phyloP scores from a whole-genome alignment of 2,888 invertebrate genomes.

The Diplazon laetatorius region DNA sequence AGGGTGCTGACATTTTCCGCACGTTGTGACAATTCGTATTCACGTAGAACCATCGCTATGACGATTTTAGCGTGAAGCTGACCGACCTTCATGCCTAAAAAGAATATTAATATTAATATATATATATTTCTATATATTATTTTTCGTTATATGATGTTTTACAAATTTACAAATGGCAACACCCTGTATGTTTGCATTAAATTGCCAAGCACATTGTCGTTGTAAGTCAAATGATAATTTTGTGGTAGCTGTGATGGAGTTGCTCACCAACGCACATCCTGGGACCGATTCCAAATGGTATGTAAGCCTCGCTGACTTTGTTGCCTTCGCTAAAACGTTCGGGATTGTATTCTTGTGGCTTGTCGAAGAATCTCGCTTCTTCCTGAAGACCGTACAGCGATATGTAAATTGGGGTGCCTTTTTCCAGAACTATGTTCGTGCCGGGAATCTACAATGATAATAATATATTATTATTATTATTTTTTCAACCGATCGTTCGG shows the following conservation, averaged over 20 bases:
- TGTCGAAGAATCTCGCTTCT: constrained; percentile 73
- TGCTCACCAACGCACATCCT: constrained; percentile 76
- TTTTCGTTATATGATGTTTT: too few species aligned
- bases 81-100: constrained; percentile 73
- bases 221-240: too few species aligned
- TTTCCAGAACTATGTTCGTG: constrained; percentile 74
- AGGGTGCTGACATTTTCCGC: constrained; percentile 68
- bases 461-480: too few species aligned
- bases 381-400: constrained; percentile 76
- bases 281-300: constrained; percentile 76
- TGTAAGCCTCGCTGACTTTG: constrained; percentile 74
- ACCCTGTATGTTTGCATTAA: too few species aligned
- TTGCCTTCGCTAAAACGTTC: constrained; percentile 73
- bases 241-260: too few species aligned
- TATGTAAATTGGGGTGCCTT: constrained; percentile 76
- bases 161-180: too few species aligned
- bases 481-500: too few species aligned
- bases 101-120: too few species aligned
- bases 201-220: too few species aligned
- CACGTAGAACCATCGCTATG: constrained; percentile 71
- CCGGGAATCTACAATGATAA: constrained; percentile 74
- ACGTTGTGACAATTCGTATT: constrained; percentile 74
- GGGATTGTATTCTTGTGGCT: constrained; percentile 73
- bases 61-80: constrained; percentile 77
- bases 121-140: too few species aligned